These are phyloP conservation scores for Falcaria lacertinaria DNA, from an alignment of 2,888 invertebrate species.

Conservation along the genomic window DNA sequence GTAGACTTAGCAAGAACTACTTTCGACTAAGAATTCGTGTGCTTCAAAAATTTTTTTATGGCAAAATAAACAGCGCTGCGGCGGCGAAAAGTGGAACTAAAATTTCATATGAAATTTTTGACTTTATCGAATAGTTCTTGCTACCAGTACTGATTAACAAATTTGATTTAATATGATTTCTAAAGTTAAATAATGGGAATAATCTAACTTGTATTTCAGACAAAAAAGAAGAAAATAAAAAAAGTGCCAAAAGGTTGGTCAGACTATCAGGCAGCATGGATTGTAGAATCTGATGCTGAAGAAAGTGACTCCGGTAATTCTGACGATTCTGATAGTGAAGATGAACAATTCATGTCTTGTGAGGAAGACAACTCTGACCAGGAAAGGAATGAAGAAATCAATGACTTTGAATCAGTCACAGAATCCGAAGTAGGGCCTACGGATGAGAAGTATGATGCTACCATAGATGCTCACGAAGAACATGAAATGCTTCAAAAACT, in stretches of 20 bases:
- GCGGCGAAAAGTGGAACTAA: too few relatives aligned
- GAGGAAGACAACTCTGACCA: conserved; percentile 73
- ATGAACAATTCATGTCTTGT: conserved; percentile 72
- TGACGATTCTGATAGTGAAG: conserved; percentile 44
- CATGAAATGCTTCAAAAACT: conserved; percentile 85
- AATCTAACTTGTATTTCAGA: conserved; percentile 31
- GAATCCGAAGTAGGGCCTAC: conserved; percentile 82
- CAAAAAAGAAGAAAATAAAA: conserved; percentile 83
- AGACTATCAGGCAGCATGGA: conserved; percentile 97
- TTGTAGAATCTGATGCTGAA: conserved; percentile 85
- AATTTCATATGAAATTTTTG: too few relatives aligned
- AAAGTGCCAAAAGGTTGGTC: conserved; percentile 97
- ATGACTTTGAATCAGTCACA: conserved; percentile 84
- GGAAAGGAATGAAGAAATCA: conserved; percentile 78
- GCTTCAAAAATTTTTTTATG: too few relatives aligned
- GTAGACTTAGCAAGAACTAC: too few relatives aligned
- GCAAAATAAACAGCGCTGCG: too few relatives aligned
- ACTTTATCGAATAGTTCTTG: too few relatives aligned
- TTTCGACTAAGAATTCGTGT: too few relatives aligned
- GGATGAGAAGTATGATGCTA: conserved; percentile 79
- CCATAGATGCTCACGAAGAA: conserved; percentile 85
- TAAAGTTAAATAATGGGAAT: background rate
- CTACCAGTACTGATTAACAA: background rate
- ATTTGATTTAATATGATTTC: too few relatives aligned
- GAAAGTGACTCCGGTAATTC: conserved; percentile 67